Base-by-base conservation (phyloP, 2,888 invertebrate species). In the Caenorhabditis sp. region DNA sequence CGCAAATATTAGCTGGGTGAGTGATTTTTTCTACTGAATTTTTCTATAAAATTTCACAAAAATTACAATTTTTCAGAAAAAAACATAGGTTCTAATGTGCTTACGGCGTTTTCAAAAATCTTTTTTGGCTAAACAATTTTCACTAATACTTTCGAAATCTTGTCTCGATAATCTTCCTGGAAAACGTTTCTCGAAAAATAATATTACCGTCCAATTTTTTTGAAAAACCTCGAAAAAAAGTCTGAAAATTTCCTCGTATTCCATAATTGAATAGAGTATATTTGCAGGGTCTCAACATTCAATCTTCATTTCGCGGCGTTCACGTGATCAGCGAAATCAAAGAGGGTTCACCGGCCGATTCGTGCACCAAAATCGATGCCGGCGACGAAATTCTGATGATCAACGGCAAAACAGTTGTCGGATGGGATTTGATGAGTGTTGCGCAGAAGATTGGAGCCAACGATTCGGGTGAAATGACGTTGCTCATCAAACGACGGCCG, bases 371-470 rank as follows among this genome's bases (percentile, higher is more conserved):
- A 89, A 93, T 97, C 86, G 95, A 95, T 89, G 93, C 93, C 83
- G 97, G 96, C 0, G 97, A 97, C 89, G 97, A 97, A 90, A 94
- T 97, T 82, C 93, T 97, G 53, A 94, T 95, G 91, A 94, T 94
- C 81, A 91, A 91, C 87, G 90, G 91, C 81, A 91, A 91, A 83
- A 91, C 91, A 53, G 80, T 80, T 21, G 76, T 82, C 24, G 82
- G 82, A 26, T 82, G 82, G 82, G 82, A 82, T 62, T 60, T 82
- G 58, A 69, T 64, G 6, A 67, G 74, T 50, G 82, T 82, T 6
- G 82, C 77, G n/a, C 66, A 74, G 24, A 51, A 69, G n/a, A 68
- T 82, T 10, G 81, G 75, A 27, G 66, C 67, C 1, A 57, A 61
- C 26, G 69, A 70, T 14, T 76, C 75, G 8, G 61, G 65, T 8